A percentile compares a stretch with the other conserved stretches of the same genome.
Conservation (phyloP, 2,113 vertebrate genomes). For the Probosciger aterrimus region DNA sequence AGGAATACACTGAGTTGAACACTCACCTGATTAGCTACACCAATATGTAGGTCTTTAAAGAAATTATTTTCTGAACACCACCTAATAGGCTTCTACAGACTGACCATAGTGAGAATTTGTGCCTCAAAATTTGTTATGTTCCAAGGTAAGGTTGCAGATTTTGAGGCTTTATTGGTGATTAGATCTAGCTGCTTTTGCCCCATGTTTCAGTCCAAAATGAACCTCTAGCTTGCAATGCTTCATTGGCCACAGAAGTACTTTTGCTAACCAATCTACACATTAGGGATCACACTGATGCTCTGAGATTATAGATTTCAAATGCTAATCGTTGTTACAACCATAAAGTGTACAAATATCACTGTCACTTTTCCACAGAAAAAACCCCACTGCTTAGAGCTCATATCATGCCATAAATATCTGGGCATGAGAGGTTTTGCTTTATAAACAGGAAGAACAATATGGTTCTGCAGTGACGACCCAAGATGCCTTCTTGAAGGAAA, state of each 20-base stretch:
- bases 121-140: not conserved
- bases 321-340: not conserved
- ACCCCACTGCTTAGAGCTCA: fast-evolving
- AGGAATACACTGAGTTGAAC: not conserved
- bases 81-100: not conserved
- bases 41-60: not conserved
- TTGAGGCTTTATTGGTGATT: not conserved
- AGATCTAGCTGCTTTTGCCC: not conserved
- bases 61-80: not conserved
- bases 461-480: not conserved
- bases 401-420: not conserved
- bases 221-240: not conserved
- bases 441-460: not conserved
- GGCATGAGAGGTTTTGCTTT: not conserved
- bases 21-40: not conserved
- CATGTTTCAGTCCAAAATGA: not conserved
- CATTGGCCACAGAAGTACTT: not conserved
- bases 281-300: not conserved
- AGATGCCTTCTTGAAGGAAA: not conserved
- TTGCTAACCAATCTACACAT: not conserved
- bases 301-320: not conserved
- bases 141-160: not conserved
- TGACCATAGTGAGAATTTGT: not conserved
- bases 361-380: not conserved
- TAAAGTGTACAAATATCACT: not conserved